phyloP scores from a whole-genome alignment of 2,888 invertebrate genomes.

The Drosophila anceps region DNA sequence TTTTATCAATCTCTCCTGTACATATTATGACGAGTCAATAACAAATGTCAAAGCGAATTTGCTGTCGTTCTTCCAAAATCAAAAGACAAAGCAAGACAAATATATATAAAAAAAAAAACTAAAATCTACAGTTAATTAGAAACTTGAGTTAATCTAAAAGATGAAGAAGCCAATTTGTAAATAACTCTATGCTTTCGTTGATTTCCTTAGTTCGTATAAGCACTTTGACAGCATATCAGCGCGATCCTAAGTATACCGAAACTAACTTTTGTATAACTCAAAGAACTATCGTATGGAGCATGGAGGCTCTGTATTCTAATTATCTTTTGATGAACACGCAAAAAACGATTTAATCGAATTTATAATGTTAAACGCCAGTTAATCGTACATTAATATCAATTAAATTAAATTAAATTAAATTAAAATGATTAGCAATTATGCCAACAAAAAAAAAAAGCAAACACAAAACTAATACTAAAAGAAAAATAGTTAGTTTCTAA shows the following conservation, averaged over 20 bases:
- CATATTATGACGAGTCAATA: conserved; percentile 60
- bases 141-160: conserved; percentile 42
- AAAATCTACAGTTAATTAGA: conserved; percentile 42
- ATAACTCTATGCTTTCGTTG: conserved; percentile 50
- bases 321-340: conserved; percentile 44
- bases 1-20: conserved; percentile 37
- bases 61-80: conserved; percentile 69
- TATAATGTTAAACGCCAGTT: conserved; percentile 80
- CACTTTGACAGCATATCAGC: conserved; percentile 70
- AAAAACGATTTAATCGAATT: conserved; percentile 83
- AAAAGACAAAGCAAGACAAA: not conserved
- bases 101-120: conserved; percentile 1
- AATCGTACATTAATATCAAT: conserved; percentile 73
- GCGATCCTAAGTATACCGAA: conserved; percentile 58
- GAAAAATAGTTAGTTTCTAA: conserved; percentile 71
- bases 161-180: conserved; percentile 37
- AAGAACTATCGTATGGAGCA: conserved; percentile 12
- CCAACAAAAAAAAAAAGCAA: too few species aligned
- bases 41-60: conserved; percentile 45
- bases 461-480: conserved; percentile 13
- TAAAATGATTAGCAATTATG: conserved; percentile 70
- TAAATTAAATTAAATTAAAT: conserved; percentile 72
- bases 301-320: conserved; percentile 36
- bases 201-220: conserved; percentile 19
- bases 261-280: conserved; percentile 48